These are phyloP conservation scores for Synanthedon formicaeformis DNA, from an alignment of 2,888 invertebrate species.

Conservation along the genomic window DNA sequence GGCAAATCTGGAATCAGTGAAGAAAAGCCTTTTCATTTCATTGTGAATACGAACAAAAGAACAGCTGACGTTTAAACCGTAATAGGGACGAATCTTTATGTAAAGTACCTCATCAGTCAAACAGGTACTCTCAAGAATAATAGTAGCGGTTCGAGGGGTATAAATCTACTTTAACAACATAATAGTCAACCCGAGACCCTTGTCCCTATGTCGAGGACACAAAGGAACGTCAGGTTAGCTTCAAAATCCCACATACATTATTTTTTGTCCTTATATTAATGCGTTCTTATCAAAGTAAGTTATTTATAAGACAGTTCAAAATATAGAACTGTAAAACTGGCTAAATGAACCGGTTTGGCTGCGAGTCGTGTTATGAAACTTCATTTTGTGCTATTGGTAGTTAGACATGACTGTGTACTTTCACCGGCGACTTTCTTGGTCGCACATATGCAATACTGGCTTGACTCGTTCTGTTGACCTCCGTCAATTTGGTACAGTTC, in stretches of 20 bases:
- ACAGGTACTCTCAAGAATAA: conserved; percentile 33
- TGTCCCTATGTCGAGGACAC: conserved; percentile 27
- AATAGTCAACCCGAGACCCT: conserved; percentile 30
- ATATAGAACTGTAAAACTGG: background rate
- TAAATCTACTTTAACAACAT: conserved; percentile 37
- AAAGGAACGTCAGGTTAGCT: conserved; percentile 34
- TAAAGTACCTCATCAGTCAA: conserved; percentile 9
- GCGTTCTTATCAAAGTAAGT: conserved; percentile 21
- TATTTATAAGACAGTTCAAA: background rate
- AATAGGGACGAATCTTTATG: background rate
- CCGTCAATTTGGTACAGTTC: conserved; percentile 35
- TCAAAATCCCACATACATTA: conserved; percentile 38
- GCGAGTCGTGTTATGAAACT: conserved; percentile 52
- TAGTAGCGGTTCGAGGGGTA: conserved; percentile 31
- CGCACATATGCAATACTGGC: conserved; percentile 38
- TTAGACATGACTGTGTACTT: conserved; percentile 52
- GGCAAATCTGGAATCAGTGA: no score
- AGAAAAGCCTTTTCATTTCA: no score
- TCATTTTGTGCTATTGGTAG: conserved; percentile 49
- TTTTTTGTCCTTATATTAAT: conserved; percentile 35
- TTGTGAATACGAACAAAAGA: background rate
- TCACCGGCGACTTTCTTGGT: conserved; percentile 58
- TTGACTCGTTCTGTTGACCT: conserved; percentile 44
- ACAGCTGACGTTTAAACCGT: background rate
- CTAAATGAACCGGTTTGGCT: conserved; percentile 44